phyloP scores from a whole-genome alignment of 2,888 invertebrate species.

The Didymodactylos carnosus region DNA sequence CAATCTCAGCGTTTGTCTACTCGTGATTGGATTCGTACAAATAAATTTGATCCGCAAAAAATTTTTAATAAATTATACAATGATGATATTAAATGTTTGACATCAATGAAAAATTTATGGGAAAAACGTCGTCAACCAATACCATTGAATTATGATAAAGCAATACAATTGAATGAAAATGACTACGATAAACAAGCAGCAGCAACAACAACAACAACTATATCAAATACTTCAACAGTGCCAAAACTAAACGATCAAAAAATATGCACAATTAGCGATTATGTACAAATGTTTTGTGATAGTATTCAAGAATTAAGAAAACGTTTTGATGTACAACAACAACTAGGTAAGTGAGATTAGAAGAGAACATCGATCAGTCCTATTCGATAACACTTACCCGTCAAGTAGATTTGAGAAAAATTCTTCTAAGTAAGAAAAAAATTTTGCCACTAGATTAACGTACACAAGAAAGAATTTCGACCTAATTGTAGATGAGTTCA shows the following conservation, averaged over 20 bases:
- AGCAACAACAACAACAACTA: neutral
- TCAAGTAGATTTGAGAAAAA: no score
- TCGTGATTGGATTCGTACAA: slow-evolving; percentile 34
- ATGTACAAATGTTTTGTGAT: slow-evolving; percentile 6
- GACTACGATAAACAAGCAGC: neutral
- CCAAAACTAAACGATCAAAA: neutral
- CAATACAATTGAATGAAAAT: neutral
- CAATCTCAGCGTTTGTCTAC: slow-evolving; percentile 6
- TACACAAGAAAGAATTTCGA: no score
- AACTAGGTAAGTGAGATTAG: neutral
- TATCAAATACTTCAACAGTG: neutral
- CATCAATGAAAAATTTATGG: slow-evolving; percentile 88
- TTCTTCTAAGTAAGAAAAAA: no score
- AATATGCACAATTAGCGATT: slow-evolving; percentile 1
- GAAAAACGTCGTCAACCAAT: slow-evolving; percentile 60
- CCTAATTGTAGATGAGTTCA: no score
- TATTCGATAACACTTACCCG: no score
- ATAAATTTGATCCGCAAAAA: slow-evolving; percentile 62
- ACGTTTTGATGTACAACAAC: neutral
- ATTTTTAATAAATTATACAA: slow-evolving; percentile 76
- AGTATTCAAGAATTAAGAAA: slow-evolving; percentile 3
- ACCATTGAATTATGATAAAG: slow-evolving; percentile 42
- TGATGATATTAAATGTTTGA: slow-evolving; percentile 77
- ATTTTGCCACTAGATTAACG: no score
- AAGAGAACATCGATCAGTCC: no score